Percentiles rank a stretch among this genome's conserved stretches.
Evolutionary conservation across 2,888 invertebrate species (phyloP).

Genomic region (Spisula subtruncata): DNA sequence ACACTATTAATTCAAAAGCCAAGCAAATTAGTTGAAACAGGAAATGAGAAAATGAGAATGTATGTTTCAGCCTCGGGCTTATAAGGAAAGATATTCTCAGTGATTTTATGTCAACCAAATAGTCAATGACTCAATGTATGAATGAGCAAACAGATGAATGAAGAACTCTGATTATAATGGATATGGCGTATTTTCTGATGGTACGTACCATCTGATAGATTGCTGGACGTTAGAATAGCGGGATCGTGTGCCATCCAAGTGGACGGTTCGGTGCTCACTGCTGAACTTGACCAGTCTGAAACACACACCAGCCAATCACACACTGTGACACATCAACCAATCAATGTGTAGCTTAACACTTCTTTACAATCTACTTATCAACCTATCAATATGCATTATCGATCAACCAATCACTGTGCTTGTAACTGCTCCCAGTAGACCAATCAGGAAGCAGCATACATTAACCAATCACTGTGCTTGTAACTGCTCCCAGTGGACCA

Average conservation of each 20-base stretch:
- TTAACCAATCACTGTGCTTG: background rate
- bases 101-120: background rate
- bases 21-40: background rate
- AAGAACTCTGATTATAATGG: conserved; percentile 13
- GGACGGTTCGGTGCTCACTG: conserved; percentile 54
- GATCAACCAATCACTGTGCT: background rate
- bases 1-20: background rate
- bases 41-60: background rate
- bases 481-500: background rate
- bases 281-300: conserved; percentile 67
- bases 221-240: conserved; percentile 94
- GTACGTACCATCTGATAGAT: conserved; percentile 87
- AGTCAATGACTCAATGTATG: background rate
- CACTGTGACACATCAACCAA: conserved; percentile 31
- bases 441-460: background rate
- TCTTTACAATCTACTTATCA: background rate
- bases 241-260: conserved; percentile 96
- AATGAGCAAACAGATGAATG: conserved; percentile 15
- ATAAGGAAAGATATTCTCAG: background rate
- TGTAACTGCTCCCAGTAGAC: background rate
- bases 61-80: no score
- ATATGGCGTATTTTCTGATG: conserved; percentile 43
- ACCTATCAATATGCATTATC: background rate
- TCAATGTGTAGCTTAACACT: conserved; percentile 16
- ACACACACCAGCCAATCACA: conserved; percentile 62